Conservation (phyloP, 2,888 invertebrate genomes). For the Eupithecia abbreviata region DNA sequence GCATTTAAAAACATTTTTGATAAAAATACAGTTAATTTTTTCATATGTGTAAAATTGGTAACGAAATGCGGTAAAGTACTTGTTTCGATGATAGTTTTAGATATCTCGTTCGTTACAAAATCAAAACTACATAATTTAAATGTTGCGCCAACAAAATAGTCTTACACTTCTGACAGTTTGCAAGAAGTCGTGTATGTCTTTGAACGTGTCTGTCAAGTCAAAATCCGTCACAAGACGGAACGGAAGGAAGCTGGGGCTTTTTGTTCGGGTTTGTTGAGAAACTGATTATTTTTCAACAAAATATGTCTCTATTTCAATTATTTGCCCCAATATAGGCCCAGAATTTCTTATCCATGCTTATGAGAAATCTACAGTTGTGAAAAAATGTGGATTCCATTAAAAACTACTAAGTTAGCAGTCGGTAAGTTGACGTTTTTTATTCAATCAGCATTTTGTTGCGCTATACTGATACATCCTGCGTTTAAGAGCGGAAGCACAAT, state of each 20-base stretch:
- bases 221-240: background rate
- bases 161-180: background rate
- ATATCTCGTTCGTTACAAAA: no score
- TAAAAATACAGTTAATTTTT: no score
- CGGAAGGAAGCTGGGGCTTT: conserved; percentile 28
- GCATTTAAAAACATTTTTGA: no score
- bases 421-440: conserved; percentile 83
- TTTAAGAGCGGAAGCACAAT: conserved; percentile 76
- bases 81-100: no score
- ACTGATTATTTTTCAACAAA: conserved; percentile 54
- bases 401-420: conserved; percentile 89
- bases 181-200: background rate
- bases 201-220: background rate
- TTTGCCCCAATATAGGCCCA: conserved; percentile 42
- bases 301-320: conserved; percentile 50
- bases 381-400: conserved; percentile 89
- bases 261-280: conserved; percentile 32
- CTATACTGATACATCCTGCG: conserved; percentile 63
- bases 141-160: no score
- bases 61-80: no score
- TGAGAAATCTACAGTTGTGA: conserved; percentile 26
- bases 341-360: background rate
- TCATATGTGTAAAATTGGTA: no score
- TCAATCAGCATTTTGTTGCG: conserved; percentile 61
- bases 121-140: no score